Evolutionary conservation across 2,888 invertebrate genomes (phyloP).

Genomic region (Nomada ruficornis): DNA sequence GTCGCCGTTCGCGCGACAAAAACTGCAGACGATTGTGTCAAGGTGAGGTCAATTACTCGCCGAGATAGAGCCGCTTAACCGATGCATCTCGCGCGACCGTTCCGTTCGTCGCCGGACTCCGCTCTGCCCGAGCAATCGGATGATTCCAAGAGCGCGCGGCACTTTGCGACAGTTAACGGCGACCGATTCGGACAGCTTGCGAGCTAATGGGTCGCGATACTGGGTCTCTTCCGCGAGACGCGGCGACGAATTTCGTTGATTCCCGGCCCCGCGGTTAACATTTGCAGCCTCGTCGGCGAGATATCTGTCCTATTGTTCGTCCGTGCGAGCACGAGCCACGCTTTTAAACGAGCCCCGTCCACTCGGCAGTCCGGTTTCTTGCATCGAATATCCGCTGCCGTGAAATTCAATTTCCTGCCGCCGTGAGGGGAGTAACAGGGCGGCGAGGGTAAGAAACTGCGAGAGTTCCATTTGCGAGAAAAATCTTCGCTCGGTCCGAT

Average conservation of each 20-base stretch:
- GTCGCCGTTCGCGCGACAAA: slow-evolving; percentile 10
- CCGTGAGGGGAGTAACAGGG: not conserved
- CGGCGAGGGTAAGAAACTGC: not conserved
- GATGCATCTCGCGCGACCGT: not conserved
- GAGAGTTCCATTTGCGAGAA: not conserved
- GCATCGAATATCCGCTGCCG: not conserved
- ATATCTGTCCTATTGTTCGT: slow-evolving; percentile 17
- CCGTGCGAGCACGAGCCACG: not conserved
- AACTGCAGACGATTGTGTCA: slow-evolving; percentile 50
- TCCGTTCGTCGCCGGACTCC: not conserved
- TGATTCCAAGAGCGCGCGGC: too few relatives aligned
- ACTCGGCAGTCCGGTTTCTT: slow-evolving; percentile 27
- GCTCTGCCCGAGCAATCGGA: too few relatives aligned
- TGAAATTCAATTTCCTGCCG: slow-evolving; percentile 16
- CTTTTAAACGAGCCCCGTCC: slow-evolving; percentile 7
- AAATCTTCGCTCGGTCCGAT: not conserved
- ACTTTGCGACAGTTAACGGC: not conserved
- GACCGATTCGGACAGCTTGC: not conserved
- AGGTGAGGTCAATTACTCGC: slow-evolving; percentile 55
- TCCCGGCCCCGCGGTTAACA: slow-evolving; percentile 8
- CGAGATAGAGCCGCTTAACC: slow-evolving; percentile 23
- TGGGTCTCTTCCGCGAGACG: not conserved
- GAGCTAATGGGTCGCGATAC: not conserved
- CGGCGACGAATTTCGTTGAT: slow-evolving; percentile 22
- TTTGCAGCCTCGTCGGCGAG: slow-evolving; percentile 28